These are phyloP conservation scores for Lapara coniferarum DNA, from an alignment of 2,888 invertebrate species.

Conservation along the genomic window DNA sequence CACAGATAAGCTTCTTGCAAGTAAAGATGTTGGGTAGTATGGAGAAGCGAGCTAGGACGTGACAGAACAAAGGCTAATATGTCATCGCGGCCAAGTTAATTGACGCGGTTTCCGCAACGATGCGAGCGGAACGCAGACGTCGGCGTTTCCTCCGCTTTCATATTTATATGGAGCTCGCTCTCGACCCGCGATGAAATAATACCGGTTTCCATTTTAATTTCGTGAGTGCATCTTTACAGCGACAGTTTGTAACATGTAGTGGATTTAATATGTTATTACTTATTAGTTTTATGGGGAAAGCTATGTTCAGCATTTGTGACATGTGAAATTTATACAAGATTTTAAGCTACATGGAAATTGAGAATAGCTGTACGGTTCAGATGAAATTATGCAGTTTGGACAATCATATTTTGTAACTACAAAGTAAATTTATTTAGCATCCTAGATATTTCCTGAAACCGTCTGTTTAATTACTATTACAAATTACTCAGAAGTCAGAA, in stretches of 20 bases:
- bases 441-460: too few relatives aligned
- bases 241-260: background rate
- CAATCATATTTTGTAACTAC: too few relatives aligned
- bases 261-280: background rate
- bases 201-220: conserved; percentile 25
- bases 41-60: conserved; percentile 48
- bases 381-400: too few relatives aligned
- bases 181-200: conserved; percentile 26
- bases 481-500: too few relatives aligned
- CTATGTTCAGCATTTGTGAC: too few relatives aligned
- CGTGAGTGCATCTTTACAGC: background rate
- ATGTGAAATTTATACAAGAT: too few relatives aligned
- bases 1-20: conserved; percentile 56
- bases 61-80: conserved; percentile 80
- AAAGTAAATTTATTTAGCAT: too few relatives aligned
- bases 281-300: too few relatives aligned
- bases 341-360: too few relatives aligned
- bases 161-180: conserved; percentile 67
- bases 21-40: conserved; percentile 56
- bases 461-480: too few relatives aligned
- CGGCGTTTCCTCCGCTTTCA: conserved; percentile 76
- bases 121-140: conserved; percentile 77
- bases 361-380: too few relatives aligned
- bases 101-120: conserved; percentile 81
- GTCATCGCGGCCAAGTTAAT: conserved; percentile 81